Base-by-base conservation (phyloP, 2,113 vertebrate genomes). In the Lagopus leucura region DNA sequence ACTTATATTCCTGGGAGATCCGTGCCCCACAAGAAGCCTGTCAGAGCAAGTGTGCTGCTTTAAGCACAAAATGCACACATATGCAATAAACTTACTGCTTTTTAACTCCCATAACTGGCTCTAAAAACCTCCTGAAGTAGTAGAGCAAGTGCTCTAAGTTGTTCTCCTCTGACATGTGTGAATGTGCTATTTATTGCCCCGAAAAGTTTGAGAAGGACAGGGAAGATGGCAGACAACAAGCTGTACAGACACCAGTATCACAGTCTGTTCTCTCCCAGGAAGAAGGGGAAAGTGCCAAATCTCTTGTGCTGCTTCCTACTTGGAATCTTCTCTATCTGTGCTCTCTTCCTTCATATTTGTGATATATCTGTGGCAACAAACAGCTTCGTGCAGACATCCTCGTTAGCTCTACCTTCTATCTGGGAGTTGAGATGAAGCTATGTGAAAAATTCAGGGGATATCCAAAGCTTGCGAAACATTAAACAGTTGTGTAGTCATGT, bases 51-150 rank as follows among this genome's bases (percentile, higher is more conserved):
- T 45, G 74, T 7, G 6, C 0, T 5, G 84, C 67, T 89, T 90
- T 45, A 79, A 85, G 71, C 81, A 82, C 20, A 16, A 94, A 43
- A 50, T 52, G 89, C 32, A 64, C 2, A 4, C 58, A 85, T 25
- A 74, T 0, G 52, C 82, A 92, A 73, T 88, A 89, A 82, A 89
- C 60, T 38, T 86, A 92, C 83, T 92, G 88, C 72, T 83, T 91
- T 82, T 87, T 83, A 91, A 93, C 72, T 91, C 65, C 55, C 69
- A 40, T 40, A 75, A 60, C 61, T 36, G 60, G 60, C 67, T 88
- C 38, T 63, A 50, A 71, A 92, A 88, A 71, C 42, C 48, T 91
- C 76, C 67, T 77, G 71, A 88, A 89, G 57, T 9, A 82, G 67
- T 55, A 91, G 60, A 84, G 25, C 38, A 64, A 86, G 66, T 48